Percentiles rank a stretch among this genome's conserved stretches.
Evolutionary conservation across 2,888 invertebrate genomes (phyloP).

Genomic region (Serripes groenlandicus): DNA sequence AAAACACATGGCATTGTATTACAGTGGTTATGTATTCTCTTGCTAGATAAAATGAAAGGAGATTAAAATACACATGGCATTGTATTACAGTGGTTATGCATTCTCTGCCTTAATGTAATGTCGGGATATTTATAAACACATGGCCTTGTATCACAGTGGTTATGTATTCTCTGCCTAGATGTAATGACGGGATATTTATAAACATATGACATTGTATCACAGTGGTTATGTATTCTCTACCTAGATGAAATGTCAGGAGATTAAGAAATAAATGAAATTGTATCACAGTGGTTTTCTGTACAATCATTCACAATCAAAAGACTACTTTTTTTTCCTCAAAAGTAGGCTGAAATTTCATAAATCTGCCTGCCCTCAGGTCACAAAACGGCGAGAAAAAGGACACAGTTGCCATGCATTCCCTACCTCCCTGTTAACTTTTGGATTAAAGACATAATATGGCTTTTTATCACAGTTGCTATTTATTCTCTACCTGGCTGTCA

Average conservation of each 20-base stretch:
- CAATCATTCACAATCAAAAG: too few species aligned
- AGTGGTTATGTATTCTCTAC: too few species aligned
- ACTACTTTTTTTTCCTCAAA: neutral
- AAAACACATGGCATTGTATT: conserved; percentile 19
- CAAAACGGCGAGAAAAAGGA: too few species aligned
- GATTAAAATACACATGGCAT: too few species aligned
- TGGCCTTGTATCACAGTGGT: neutral
- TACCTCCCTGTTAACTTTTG: too few species aligned
- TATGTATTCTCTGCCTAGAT: neutral
- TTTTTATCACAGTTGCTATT: neutral
- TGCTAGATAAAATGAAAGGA: neutral
- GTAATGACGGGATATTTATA: neutral
- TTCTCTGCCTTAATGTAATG: too few species aligned
- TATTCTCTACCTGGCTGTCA: neutral
- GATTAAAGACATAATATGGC: conserved; percentile 24
- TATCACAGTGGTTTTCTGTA: neutral
- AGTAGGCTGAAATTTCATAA: neutral
- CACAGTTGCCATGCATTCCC: too few species aligned
- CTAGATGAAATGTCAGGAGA: too few species aligned
- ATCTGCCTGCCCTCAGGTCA: too few species aligned
- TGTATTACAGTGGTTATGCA: too few species aligned
- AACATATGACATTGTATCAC: too few species aligned
- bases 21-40: neutral
- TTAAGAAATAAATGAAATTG: conserved; percentile 28
- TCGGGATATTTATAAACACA: conserved; percentile 30